phyloP scores from a whole-genome alignment of 2,888 invertebrate genomes.

The Polietes domitor region DNA sequence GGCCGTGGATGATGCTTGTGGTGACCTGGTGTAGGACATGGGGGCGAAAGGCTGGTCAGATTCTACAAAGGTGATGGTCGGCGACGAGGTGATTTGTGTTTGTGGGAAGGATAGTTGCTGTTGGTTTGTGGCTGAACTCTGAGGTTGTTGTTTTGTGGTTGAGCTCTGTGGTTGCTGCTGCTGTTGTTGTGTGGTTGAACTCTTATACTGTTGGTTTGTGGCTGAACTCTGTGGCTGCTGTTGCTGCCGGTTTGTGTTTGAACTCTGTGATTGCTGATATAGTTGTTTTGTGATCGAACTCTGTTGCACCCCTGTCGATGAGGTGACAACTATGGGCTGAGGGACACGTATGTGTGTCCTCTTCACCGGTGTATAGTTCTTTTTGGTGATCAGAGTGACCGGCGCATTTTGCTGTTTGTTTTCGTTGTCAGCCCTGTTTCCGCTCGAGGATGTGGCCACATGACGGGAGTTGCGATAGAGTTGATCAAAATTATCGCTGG shows the following conservation, averaged over 20 bases:
- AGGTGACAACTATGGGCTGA: constrained; percentile 42
- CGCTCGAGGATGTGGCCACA: constrained; percentile 22
- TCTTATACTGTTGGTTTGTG: too few species aligned
- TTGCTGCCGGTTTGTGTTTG: neutral
- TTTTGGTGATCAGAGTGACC: constrained; percentile 73
- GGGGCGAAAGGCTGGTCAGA: constrained; percentile 4
- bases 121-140: constrained; percentile 6
- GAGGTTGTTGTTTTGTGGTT: neutral
- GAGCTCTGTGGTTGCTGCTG: neutral
- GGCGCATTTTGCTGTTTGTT: constrained; percentile 29
- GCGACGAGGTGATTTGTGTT: neutral
- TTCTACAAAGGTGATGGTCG: neutral
- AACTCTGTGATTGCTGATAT: constrained; percentile 58
- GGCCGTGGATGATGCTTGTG: constrained; percentile 63
- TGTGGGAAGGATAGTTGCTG: neutral
- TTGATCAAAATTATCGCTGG: constrained; percentile 33
- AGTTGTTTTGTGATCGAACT: neutral
- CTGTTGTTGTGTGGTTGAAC: neutral
- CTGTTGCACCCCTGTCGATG: constrained; percentile 46
- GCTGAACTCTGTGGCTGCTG: neutral
- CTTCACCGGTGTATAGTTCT: constrained; percentile 71
- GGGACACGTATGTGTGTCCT: constrained; percentile 33
- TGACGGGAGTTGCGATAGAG: constrained; percentile 42
- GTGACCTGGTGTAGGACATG: constrained; percentile 32
- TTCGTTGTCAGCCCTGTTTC: constrained; percentile 41